Base-by-base conservation (phyloP, 2,888 invertebrate species). In the Ormyrus thymus region DNA sequence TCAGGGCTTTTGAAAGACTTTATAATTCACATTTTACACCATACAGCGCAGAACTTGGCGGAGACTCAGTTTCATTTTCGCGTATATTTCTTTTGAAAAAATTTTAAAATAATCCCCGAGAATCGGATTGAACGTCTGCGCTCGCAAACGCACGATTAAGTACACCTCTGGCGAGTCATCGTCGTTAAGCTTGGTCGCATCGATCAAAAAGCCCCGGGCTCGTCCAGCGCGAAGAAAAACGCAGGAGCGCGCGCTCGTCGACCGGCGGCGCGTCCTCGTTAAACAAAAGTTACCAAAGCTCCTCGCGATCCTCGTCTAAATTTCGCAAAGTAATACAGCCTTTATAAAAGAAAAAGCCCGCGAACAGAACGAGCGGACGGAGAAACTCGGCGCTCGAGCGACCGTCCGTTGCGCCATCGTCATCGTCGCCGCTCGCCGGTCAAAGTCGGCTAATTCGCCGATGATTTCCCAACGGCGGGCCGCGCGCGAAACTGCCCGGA, bases 221-320 rank as follows among this genome's bases (percentile, higher is more conserved):
- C 29, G 4, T 29, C 29, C 29, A 29, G 29, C 29, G n/a, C 29
- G 29, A 29, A 4, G 29, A 29, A 55, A 43, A 6, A 15, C 69
- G 6, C 10, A 15, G 9, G 11, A 46, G 55, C 8, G 0, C 4
- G 29, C 4, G 29, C 29, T 29, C 29, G 29, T 29, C 29, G 1
- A 29, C 29, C 29, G 3, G 29, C 70, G 7, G 6, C 45, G 13
- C 45, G 58, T 68, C 59, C 76, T 62, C 69, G 53, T 53, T 65
- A 13, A 56, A 43, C 55, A 53, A 72, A 72, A 53, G 55, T 72
- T 51, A 62, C 62, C 72, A 51, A 46, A 73, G 13, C 8, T 13
- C 5, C 50, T 69, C 55, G 50, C 62, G 13, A 11, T 13, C 5
- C 50, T 69, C 55, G 50, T 69, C 13, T 53, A 43, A 73, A 66